Percentiles rank a stretch among this genome's conserved stretches.
phyloP scores from a whole-genome alignment of 2,113 vertebrate genomes.

The Beaufortia kweichowensis region DNA sequence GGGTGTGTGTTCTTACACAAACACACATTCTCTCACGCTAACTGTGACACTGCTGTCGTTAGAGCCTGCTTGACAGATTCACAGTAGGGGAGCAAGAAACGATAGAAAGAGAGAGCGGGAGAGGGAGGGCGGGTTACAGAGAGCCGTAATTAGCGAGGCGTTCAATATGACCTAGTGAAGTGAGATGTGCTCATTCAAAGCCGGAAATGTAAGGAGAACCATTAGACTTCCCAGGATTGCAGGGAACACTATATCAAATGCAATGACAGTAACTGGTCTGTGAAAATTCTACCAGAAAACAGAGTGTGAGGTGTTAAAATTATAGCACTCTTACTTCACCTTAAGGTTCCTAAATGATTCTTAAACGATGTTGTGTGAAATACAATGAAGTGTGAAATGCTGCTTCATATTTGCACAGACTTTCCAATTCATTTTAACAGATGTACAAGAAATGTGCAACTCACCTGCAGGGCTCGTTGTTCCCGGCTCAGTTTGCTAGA shows the following conservation, averaged over 20 bases:
- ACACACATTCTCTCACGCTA: constrained; percentile 27
- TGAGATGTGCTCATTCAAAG: constrained; percentile 42
- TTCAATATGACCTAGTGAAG: constrained; percentile 44
- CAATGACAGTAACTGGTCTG: not conserved
- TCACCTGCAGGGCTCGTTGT: constrained; percentile 98
- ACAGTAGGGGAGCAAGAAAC: constrained; percentile 37
- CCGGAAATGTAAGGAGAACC: constrained; percentile 17
- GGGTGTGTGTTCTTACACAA: constrained; percentile 7
- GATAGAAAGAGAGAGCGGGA: constrained; percentile 8
- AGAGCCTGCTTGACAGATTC: constrained; percentile 48
- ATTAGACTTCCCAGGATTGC: constrained; percentile 24
- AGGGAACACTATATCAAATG: constrained; percentile 1
- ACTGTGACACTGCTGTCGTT: constrained; percentile 39
- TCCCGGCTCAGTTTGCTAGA: constrained; percentile 97
- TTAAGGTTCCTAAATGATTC: constrained; percentile 8
- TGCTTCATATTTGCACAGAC: constrained; percentile 4
- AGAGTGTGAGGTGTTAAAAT: constrained; percentile 5
- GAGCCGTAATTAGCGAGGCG: constrained; percentile 53
- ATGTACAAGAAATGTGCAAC: constrained; percentile 49
- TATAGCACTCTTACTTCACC: not conserved
- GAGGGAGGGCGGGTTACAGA: constrained; percentile 43
- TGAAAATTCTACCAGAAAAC: constrained; percentile 3
- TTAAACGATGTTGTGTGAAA: constrained; percentile 11
- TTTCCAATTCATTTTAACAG: not conserved
- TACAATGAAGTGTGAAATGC: constrained; percentile 6